Conservation (phyloP, 2,113 vertebrate species). For the Thalassarche chlororhynchos region DNA sequence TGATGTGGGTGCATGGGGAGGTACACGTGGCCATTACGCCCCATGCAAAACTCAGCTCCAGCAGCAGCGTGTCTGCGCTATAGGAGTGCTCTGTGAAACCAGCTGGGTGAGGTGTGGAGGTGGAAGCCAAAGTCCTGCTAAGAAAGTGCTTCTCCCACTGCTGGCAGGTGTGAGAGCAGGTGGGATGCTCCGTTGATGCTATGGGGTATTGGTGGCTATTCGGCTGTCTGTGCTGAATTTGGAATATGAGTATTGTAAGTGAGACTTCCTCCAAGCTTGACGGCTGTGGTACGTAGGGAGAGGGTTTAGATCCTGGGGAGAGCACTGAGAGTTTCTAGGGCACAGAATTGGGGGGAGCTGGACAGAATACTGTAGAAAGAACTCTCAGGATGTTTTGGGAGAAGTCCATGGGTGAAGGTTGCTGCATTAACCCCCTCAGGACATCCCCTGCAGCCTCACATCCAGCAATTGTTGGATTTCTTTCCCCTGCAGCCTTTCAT, state of each 20-base stretch:
- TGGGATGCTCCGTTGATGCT: fast-evolving
- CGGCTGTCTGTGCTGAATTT: not conserved
- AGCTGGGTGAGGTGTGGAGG: not conserved
- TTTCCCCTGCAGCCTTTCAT: not conserved
- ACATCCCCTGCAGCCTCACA: not conserved
- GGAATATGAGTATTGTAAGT: fast-evolving
- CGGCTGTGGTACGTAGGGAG: fast-evolving
- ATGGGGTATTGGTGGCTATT: not conserved
- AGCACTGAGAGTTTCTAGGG: not conserved
- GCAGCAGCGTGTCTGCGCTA: fast-evolving
- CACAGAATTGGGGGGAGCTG: not conserved
- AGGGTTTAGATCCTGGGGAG: not conserved
- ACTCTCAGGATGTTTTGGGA: not conserved
- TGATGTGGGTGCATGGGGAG: fast-evolving
- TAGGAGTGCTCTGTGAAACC: not conserved
- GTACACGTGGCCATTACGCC: fast-evolving
- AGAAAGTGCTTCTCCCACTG: not conserved
- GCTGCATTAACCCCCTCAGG: not conserved
- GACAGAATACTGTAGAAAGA: not conserved
- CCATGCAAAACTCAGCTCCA: too few species aligned
- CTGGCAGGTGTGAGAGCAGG: not conserved
- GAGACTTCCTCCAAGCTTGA: not conserved
- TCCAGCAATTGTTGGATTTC: fast-evolving
- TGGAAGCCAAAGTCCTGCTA: not conserved
- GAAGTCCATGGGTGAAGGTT: not conserved